Evolutionary conservation across 2,113 vertebrate genomes (phyloP).

Genomic region (Lethenteron camtschaticum): DNA sequence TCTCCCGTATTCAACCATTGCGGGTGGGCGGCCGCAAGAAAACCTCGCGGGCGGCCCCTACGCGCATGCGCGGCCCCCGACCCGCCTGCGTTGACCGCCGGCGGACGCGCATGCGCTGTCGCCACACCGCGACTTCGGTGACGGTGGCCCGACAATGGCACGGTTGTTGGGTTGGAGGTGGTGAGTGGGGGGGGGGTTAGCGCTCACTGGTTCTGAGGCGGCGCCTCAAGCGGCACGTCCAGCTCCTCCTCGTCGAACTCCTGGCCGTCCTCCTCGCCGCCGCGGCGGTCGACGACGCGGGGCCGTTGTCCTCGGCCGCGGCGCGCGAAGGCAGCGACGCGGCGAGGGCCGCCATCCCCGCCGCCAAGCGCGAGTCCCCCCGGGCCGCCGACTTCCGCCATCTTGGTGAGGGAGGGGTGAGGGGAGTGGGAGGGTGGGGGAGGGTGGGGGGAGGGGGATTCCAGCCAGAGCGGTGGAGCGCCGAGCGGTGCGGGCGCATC

Average conservation of each 20-base stretch:
- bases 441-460: neutral
- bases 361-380: neutral
- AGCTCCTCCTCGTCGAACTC: constrained; percentile 6
- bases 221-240: constrained; percentile 1
- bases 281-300: neutral
- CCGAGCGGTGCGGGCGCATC: neutral
- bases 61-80: too few species aligned
- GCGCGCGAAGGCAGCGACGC: neutral
- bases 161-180: too few species aligned
- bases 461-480: neutral
- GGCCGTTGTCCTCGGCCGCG: neutral
- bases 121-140: too few species aligned
- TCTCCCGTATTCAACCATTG: too few species aligned
- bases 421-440: neutral
- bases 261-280: neutral
- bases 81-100: too few species aligned
- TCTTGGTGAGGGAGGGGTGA: neutral
- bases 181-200: too few species aligned
- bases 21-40: too few species aligned
- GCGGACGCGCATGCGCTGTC: too few species aligned
- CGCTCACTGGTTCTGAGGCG: constrained; percentile 5
- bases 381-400: constrained; percentile 5
- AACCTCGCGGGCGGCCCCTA: too few species aligned
- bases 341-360: neutral
- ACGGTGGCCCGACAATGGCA: too few species aligned